Evolutionary conservation across 1,140 invertebrate genomes (phyloP).

Genomic region (Sycophaga agraensis): DNA sequence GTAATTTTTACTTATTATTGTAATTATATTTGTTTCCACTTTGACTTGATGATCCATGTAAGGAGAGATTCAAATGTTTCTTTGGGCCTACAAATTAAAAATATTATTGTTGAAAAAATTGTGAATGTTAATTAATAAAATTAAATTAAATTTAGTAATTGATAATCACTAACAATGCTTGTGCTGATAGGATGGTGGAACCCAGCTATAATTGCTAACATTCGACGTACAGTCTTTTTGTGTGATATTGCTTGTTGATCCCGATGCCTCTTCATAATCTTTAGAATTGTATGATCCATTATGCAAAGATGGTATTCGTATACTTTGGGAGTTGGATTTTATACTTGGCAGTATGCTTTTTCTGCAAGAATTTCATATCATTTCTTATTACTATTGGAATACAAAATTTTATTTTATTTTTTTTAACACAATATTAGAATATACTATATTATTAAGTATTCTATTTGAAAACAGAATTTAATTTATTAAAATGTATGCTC

Average conservation of each 20-base stretch:
- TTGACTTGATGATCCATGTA: slow-evolving; percentile 37
- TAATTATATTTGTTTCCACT: slow-evolving; percentile 37
- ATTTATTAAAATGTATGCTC: no score
- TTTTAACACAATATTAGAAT: slow-evolving; percentile 7
- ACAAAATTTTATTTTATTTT: background rate
- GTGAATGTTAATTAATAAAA: background rate
- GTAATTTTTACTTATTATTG: slow-evolving; percentile 44
- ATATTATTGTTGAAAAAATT: background rate
- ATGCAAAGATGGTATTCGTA: slow-evolving; percentile 34
- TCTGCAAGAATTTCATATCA: slow-evolving; percentile 28
- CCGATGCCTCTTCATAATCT: background rate
- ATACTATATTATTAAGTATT: no score
- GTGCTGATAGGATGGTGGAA: slow-evolving; percentile 45
- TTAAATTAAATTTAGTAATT: background rate
- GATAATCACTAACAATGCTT: slow-evolving; percentile 38
- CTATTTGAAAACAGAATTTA: no score
- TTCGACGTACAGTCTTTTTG: slow-evolving; percentile 37
- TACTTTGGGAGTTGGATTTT: slow-evolving; percentile 31
- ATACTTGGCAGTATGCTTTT: slow-evolving; percentile 36
- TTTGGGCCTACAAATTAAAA: slow-evolving; percentile 37
- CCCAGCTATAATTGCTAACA: slow-evolving; percentile 46
- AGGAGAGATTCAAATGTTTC: slow-evolving; percentile 28
- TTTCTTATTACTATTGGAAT: no score
- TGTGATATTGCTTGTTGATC: slow-evolving; percentile 12
- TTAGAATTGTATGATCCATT: slow-evolving; percentile 34